Percentiles rank a stretch among this genome's conserved stretches.
phyloP scores from a whole-genome alignment of 1,140 invertebrate species.

The Drosophila fuyamai region DNA sequence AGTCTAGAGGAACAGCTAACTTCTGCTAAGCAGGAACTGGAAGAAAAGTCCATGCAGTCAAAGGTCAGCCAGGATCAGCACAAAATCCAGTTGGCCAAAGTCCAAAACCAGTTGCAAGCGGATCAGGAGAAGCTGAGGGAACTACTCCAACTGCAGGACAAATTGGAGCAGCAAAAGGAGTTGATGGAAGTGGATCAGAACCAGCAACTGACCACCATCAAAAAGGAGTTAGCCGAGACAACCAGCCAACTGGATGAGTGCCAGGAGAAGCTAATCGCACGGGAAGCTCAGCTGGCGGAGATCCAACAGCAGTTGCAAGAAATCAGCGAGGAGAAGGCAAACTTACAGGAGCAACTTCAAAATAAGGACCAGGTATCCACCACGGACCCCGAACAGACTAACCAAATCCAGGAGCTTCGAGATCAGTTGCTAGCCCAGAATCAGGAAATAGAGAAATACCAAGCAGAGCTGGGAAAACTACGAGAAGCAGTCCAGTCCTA shows the following conservation, averaged over 20 bases:
- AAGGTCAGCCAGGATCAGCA: slow-evolving; percentile 21
- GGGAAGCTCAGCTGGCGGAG: slow-evolving; percentile 15
- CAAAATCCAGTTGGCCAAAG: slow-evolving; percentile 14
- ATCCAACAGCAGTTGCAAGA: not conserved
- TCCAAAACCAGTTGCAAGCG: slow-evolving; percentile 18
- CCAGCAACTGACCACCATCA: slow-evolving; percentile 17
- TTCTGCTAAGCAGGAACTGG: slow-evolving; percentile 41
- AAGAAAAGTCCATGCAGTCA: slow-evolving; percentile 29
- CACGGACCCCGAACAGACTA: not conserved
- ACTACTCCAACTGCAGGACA: slow-evolving; percentile 25
- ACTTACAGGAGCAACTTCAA: slow-evolving; percentile 2
- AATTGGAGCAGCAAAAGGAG: slow-evolving; percentile 39
- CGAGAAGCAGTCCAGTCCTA: not conserved
- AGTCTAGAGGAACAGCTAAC: slow-evolving; percentile 13
- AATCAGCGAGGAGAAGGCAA: not conserved
- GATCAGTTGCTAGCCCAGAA: slow-evolving; percentile 10
- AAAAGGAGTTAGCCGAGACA: slow-evolving; percentile 1
- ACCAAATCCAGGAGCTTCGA: slow-evolving; percentile 1
- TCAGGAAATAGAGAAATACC: not conserved
- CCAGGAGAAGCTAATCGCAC: not conserved
- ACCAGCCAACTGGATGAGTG: slow-evolving; percentile 21
- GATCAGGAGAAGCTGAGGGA: slow-evolving; percentile 19
- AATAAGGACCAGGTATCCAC: not conserved
- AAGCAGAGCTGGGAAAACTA: slow-evolving; percentile 1
- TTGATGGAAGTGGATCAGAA: slow-evolving; percentile 27